Conservation (phyloP, 2,888 invertebrate genomes). For the Tetropium fuscum region DNA sequence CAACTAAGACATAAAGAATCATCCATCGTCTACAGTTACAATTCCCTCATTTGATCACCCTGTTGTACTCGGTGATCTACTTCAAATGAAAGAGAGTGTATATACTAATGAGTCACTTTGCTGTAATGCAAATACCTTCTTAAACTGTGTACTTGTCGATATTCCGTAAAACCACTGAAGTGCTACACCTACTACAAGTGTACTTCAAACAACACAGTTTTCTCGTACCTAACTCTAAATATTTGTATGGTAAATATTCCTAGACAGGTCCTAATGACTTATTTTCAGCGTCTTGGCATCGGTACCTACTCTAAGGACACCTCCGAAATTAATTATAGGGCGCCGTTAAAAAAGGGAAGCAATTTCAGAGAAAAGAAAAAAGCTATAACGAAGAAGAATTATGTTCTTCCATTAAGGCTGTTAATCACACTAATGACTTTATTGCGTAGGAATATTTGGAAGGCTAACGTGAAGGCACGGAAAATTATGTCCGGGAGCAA, state of each 20-base stretch:
- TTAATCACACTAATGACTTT: constrained; percentile 57
- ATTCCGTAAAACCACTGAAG: no score
- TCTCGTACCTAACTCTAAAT: background rate
- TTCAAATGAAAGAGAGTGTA: no score
- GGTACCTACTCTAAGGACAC: constrained; percentile 35
- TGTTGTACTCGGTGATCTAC: no score
- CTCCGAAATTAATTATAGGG: constrained; percentile 38
- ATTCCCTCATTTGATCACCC: no score
- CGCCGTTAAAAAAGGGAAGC: constrained; percentile 30
- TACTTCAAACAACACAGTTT: no score
- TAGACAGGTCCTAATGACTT: constrained; percentile 13
- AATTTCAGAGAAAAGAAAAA: constrained; percentile 39
- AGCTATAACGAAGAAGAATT: constrained; percentile 40
- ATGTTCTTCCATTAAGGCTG: constrained; percentile 45
- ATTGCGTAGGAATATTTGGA: constrained; percentile 46
- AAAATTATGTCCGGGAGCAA: constrained; percentile 44
- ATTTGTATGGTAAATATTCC: constrained; percentile 17
- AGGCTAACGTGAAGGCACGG: constrained; percentile 40
- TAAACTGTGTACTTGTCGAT: no score
- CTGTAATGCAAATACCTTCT: no score
- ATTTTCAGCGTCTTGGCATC: constrained; percentile 23
- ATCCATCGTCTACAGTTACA: no score
- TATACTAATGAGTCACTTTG: no score
- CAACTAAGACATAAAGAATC: no score
- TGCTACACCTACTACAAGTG: no score